These are phyloP conservation scores for Ibidorhyncha struthersii DNA, from an alignment of 2,113 vertebrate genomes.

Conservation along the genomic window DNA sequence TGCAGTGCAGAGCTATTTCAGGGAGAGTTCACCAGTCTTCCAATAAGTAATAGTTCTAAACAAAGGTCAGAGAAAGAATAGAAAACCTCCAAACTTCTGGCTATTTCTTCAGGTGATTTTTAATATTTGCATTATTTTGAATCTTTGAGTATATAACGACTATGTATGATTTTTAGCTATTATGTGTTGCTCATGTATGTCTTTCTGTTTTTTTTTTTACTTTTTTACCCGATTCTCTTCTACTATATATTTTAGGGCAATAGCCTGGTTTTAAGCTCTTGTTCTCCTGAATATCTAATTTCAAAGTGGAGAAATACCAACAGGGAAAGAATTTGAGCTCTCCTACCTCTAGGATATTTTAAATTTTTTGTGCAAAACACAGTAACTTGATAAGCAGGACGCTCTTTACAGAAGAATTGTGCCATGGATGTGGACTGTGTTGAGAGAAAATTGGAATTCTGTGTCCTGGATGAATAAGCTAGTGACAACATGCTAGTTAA, in stretches of 20 bases:
- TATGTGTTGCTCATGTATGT: background rate
- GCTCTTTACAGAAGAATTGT: background rate
- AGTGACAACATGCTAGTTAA: background rate
- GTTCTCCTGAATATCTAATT: background rate
- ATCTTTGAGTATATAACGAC: background rate
- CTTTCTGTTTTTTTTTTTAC: background rate
- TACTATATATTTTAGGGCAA: background rate
- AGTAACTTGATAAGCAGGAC: background rate
- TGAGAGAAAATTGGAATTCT: background rate
- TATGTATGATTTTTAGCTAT: background rate
- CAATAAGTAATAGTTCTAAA: background rate
- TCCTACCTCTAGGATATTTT: background rate
- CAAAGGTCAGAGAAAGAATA: background rate
- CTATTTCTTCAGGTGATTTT: background rate
- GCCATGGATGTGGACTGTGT: background rate
- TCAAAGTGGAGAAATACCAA: background rate
- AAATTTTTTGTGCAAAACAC: background rate
- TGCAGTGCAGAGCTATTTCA: background rate
- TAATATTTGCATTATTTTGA: background rate
- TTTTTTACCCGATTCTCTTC: background rate
- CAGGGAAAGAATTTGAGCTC: background rate
- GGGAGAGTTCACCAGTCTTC: background rate
- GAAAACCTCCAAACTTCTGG: background rate
- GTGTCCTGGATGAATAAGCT: background rate
- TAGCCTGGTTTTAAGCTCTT: background rate